A percentile compares a stretch with the other conserved stretches of the same genome.
Evolutionary conservation across 2,888 invertebrate species (phyloP).

Genomic region (Ecliptopera silaceata): DNA sequence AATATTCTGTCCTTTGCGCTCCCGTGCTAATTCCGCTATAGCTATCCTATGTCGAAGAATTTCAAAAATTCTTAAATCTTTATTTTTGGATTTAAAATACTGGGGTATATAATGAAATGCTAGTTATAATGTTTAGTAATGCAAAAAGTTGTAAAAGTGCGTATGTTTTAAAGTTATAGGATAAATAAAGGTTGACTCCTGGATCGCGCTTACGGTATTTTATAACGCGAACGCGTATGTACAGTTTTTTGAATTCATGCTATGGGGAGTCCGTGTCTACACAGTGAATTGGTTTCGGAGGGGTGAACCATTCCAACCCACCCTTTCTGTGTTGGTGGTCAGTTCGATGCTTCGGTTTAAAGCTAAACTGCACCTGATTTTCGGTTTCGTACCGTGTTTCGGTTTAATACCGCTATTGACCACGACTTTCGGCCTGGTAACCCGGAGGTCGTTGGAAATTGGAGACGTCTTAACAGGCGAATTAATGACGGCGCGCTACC

Average conservation of each 20-base stretch:
- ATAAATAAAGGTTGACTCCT: conserved; percentile 23
- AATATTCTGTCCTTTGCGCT: conserved; percentile 25
- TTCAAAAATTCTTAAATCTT: no score
- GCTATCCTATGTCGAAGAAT: conserved; percentile 36
- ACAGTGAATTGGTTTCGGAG: conserved; percentile 47
- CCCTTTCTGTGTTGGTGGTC: conserved; percentile 26
- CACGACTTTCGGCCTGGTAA: background rate
- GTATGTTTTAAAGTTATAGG: background rate
- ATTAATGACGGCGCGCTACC: conserved; percentile 5
- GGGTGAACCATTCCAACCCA: conserved; percentile 48
- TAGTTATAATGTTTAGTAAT: background rate
- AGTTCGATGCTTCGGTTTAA: conserved; percentile 24
- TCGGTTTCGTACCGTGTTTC: background rate
- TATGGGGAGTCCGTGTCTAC: conserved; percentile 60
- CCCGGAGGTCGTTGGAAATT: conserved; percentile 4
- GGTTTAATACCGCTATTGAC: background rate
- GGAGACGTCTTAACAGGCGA: conserved; percentile 9
- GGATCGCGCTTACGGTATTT: conserved; percentile 47
- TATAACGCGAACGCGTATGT: conserved; percentile 36
- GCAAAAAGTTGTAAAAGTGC: conserved; percentile 23
- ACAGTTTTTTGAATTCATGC: fast-evolving
- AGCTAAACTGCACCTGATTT: background rate
- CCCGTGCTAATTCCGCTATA: background rate
- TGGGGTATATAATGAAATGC: no score
- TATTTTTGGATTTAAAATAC: no score